Percentiles rank a stretch among this genome's conserved stretches.
Evolutionary conservation across 2,888 invertebrate species (phyloP).

Genomic region (Agonopterix subpropinquella): DNA sequence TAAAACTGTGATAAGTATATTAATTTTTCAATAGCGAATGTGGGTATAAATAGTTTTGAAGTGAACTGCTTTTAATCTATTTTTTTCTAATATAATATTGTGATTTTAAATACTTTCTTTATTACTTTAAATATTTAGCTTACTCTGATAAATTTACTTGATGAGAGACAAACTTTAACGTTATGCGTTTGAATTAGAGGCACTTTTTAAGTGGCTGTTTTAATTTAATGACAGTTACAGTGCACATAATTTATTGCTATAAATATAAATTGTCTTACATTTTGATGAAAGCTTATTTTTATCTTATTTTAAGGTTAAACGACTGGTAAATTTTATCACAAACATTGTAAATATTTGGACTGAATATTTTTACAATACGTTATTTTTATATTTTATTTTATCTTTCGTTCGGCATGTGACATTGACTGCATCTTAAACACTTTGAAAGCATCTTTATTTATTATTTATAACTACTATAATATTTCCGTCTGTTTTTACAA

Average conservation of each 20-base stretch:
- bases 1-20: constrained; percentile 27
- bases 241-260: constrained; percentile 51
- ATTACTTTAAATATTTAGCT: constrained; percentile 24
- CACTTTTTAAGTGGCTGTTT: constrained; percentile 62
- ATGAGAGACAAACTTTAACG: constrained; percentile 38
- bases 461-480: constrained; percentile 6
- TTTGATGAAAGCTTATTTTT: constrained; percentile 48
- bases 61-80: constrained; percentile 24
- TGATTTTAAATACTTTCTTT: constrained; percentile 10
- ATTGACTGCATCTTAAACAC: constrained; percentile 20
- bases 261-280: constrained; percentile 26
- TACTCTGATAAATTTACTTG: constrained; percentile 24
- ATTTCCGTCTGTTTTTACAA: background rate
- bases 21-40: constrained; percentile 26
- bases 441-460: constrained; percentile 15
- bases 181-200: constrained; percentile 49
- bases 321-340: constrained; percentile 64
- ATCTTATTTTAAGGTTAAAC: constrained; percentile 30
- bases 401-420: constrained; percentile 16
- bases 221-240: constrained; percentile 28
- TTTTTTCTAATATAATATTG: constrained; percentile 6
- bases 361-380: constrained; percentile 32
- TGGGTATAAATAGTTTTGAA: constrained; percentile 28
- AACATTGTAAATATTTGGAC: constrained; percentile 66
- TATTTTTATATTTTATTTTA: constrained; percentile 7